Base-by-base conservation (phyloP, 2,797 vertebrate species). In the Apogon hyalosoma region DNA sequence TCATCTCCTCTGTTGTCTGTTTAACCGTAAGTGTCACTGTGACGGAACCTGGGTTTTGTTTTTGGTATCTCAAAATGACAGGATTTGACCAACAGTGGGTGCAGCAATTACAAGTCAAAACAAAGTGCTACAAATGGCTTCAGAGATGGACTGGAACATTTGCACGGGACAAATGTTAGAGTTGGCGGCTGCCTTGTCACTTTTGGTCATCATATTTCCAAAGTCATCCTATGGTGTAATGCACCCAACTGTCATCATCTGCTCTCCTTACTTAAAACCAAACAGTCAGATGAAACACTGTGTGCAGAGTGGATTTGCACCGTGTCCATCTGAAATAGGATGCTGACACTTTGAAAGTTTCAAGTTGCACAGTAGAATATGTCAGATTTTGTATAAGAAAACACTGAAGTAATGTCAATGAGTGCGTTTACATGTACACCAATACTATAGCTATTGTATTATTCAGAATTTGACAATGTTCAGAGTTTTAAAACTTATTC, bases 241-340 rank as follows among this genome's bases (percentile, higher is more conserved):
- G 64, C 73, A 66, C 64, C 85, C 73, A 65, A 65, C 73, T 82
- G 79, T 77, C 75, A 72, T 76, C 75, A 59, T 74, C 79, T 75
- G 77, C 68, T 78, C 49, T 59, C 59, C 33, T 11, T 55, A 38
- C 51, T 69, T 79, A 51, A 33, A 73, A 73, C 11, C 49, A 55
- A 63, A 58, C 39, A 64, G 42, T 33, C 11, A 60, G 46, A 10
- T 56, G 45, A 68, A 49, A 59, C 41, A 41, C 16, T 28, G 62
- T 61, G 60, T 48, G 46, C 1, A 0, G 33, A 48, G 14, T 0
- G 39, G 21, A 60, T 21, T 13, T 60, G 36, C 50, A 40, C 11
- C 11, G 36, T 24, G 55, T 64, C n/a, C 3, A 31, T 59, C 15
- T 28, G 39, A 71, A 74, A 57, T 55, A 11, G 7, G 39, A 51